These are phyloP conservation scores for Manis crassicaudata DNA, from an alignment of 2,797 vertebrate species.

Conservation along the genomic window DNA sequence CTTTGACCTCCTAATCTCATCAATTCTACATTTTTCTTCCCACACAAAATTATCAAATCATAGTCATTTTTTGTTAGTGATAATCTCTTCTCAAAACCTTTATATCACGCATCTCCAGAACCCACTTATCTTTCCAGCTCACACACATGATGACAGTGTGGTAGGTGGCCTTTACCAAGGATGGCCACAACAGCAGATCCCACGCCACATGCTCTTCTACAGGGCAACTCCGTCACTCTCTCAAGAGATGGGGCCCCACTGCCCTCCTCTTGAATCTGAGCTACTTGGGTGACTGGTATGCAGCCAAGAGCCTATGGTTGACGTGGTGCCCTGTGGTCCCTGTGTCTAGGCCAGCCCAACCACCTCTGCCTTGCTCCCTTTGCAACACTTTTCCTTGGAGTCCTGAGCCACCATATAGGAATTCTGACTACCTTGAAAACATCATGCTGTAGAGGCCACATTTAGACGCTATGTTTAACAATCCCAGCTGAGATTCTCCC, in stretches of 20 bases:
- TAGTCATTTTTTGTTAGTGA: neutral
- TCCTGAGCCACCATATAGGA: neutral
- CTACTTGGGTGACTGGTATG: neutral
- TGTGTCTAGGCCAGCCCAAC: neutral
- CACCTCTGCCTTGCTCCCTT: neutral
- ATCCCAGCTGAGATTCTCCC: neutral
- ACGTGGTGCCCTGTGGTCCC: neutral
- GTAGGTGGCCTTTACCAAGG: neutral
- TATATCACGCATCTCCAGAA: neutral
- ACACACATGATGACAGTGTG: accelerated
- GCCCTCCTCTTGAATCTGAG: neutral
- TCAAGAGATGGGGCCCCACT: neutral
- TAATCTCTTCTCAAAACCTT: neutral
- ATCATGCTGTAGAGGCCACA: neutral
- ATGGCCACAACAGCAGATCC: neutral
- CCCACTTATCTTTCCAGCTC: neutral
- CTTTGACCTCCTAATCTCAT: neutral
- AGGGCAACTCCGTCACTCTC: neutral
- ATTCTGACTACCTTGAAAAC: neutral
- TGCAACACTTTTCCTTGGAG: neutral
- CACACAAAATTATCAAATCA: neutral
- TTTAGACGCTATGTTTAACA: neutral
- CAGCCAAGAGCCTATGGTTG: neutral
- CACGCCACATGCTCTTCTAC: neutral
- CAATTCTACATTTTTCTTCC: neutral